Evolutionary conservation across 2,888 invertebrate genomes (phyloP).

Genomic region (Luperina testacea): DNA sequence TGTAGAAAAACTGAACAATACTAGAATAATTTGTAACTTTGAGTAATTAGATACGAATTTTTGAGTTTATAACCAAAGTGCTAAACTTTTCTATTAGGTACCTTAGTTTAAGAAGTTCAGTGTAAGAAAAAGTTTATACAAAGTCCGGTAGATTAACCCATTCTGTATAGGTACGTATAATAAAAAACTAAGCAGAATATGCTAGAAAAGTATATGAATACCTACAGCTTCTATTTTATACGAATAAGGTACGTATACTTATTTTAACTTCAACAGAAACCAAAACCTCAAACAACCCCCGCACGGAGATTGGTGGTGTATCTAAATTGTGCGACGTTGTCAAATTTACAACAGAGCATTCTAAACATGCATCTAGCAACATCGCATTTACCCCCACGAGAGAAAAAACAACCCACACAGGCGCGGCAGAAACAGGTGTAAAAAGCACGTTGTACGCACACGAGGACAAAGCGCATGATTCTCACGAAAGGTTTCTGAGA

Average conservation of each 20-base stretch:
- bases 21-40: not conserved
- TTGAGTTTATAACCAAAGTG: not conserved
- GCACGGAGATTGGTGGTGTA: slow-evolving; percentile 63
- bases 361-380: slow-evolving; percentile 86
- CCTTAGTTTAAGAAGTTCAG: not conserved
- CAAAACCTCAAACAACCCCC: slow-evolving; percentile 38
- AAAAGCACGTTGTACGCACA: slow-evolving; percentile 72
- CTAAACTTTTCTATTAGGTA: not conserved
- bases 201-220: not conserved
- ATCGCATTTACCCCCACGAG: slow-evolving; percentile 79
- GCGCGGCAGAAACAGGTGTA: slow-evolving; percentile 76
- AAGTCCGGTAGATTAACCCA: not conserved
- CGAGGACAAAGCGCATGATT: slow-evolving; percentile 54
- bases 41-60: not conserved
- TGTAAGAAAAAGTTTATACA: not conserved
- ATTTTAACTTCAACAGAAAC: slow-evolving; percentile 22
- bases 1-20: not conserved
- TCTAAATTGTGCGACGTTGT: slow-evolving; percentile 86
- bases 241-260: not conserved
- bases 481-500: slow-evolving; percentile 76
- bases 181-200: slow-evolving; percentile 3
- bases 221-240: not conserved
- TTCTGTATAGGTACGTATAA: not conserved
- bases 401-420: slow-evolving; percentile 68
- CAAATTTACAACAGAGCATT: slow-evolving; percentile 82